Evolutionary conservation across 1,140 invertebrate genomes (phyloP), one percentile per base, ranked within the genome.

Genomic region (Drosophila mauritiana): DNA sequence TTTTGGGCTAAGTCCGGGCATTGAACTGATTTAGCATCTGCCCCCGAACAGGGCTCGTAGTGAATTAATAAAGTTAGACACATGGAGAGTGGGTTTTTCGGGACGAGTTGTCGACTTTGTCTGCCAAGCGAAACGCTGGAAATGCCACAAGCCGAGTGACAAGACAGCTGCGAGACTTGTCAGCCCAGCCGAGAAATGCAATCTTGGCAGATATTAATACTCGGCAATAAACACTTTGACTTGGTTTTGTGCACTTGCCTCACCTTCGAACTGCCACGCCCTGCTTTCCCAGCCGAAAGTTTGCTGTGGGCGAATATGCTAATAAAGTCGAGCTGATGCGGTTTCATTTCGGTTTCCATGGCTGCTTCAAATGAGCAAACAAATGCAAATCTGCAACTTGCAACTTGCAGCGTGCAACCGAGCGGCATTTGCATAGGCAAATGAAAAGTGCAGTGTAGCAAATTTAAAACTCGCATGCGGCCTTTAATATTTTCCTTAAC

Each of bases 301-400:
- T 75, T 76, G 62, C 49, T 73, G 45, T 70, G 64, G 64, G 31
- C 58, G 58, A 59, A 52, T 79, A 73, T 79, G 74, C 77, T 79
- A 80, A 80, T 59, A 65, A 72, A 59, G 48, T 63, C 61, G 45
- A 39, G 49, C 61, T 63, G 51, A 55, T 83, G 80, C 46, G 80
- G 80, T 83, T 84, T 83, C 67, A 83, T 83, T 79, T 80, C 70
- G 73, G 76, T 59, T 80, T 74, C 57, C 64, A 55, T 59, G 54
- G 43, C 55, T 57, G 63, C 48, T 69, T 59, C 40, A 70, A 69
- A 79, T 84, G 76, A 80, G 80, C 76, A 83, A 83, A 83, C 75
- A 82, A 64, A 83, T 83, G 65, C 46, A 72, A 84, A 80, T 72
- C 56, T 54, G 42, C 42, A 45, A 17, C 42, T 20, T 15, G 40